phyloP scores from a whole-genome alignment of 2,888 invertebrate species.

The Proisotoma minuta region DNA sequence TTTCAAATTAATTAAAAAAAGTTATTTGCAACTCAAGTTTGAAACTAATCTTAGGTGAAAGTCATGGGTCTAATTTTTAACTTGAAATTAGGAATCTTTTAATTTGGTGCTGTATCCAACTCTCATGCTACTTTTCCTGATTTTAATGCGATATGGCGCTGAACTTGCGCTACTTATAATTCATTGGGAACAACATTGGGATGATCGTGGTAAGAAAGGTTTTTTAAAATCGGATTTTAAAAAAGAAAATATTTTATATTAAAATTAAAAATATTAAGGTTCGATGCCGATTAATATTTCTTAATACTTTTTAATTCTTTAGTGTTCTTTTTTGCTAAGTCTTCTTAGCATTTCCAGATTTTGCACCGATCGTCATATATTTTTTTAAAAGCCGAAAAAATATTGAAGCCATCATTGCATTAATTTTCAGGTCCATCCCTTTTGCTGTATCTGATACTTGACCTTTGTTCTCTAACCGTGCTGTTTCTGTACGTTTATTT shows the following conservation, averaged over 20 bases:
- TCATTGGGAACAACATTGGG: constrained; percentile 30
- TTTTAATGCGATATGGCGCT: constrained; percentile 28
- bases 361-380: too few species aligned
- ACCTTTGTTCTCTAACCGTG: constrained; percentile 18
- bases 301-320: too few species aligned
- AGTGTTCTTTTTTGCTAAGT: too few species aligned
- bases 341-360: too few species aligned
- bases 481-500: constrained; percentile 28
- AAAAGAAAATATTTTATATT: constrained; percentile 3
- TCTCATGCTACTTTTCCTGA: constrained; percentile 24
- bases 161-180: constrained; percentile 24
- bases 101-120: constrained; percentile 31
- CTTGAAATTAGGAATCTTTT: constrained; percentile 32
- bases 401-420: too few species aligned
- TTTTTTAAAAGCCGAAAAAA: too few species aligned
- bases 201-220: constrained; percentile 15
- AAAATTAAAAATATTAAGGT: background rate
- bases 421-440: too few species aligned
- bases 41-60: too few species aligned
- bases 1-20: too few species aligned
- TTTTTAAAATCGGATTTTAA: background rate
- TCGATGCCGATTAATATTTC: too few species aligned
- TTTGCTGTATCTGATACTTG: constrained; percentile 25
- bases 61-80: too few species aligned
- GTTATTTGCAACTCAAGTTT: too few species aligned